phyloP scores from a whole-genome alignment of 2,888 invertebrate species.

The Dryobota labecula region DNA sequence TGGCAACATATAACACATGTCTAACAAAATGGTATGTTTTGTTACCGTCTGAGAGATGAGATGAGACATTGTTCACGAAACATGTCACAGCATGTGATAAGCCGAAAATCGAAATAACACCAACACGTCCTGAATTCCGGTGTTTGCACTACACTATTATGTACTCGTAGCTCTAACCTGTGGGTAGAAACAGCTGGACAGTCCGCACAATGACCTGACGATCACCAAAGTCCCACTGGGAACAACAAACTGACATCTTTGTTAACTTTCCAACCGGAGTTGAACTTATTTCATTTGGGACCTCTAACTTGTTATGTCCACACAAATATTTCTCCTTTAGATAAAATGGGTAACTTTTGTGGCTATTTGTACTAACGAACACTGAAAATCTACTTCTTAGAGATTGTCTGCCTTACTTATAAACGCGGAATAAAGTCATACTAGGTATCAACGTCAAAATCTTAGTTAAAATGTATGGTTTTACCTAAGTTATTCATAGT shows the following conservation, averaged over 20 bases:
- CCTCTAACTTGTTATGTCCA: neutral
- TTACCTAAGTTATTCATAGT: no score
- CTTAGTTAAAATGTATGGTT: no score
- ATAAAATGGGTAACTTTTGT: neutral
- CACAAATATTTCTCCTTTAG: constrained; percentile 1
- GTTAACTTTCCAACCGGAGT: constrained; percentile 14
- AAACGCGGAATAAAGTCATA: no score
- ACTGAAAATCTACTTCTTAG: neutral
- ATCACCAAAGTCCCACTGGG: constrained; percentile 6
- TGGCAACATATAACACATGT: no score
- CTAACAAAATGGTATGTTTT: neutral
- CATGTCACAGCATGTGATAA: neutral
- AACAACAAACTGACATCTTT: constrained; percentile 26
- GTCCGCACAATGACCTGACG: neutral
- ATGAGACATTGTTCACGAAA: neutral
- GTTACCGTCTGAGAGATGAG: neutral
- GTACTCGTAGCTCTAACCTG: neutral
- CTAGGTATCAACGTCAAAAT: no score
- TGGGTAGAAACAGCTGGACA: constrained; percentile 7
- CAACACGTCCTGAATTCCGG: neutral
- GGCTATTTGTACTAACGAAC: neutral
- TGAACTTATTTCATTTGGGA: constrained; percentile 10
- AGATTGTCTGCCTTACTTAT: no score
- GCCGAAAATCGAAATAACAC: neutral
- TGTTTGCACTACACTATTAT: constrained; percentile 14